These are phyloP conservation scores for Myripristis jacobus DNA, from an alignment of 2,797 vertebrate genomes.

Conservation along the genomic window DNA sequence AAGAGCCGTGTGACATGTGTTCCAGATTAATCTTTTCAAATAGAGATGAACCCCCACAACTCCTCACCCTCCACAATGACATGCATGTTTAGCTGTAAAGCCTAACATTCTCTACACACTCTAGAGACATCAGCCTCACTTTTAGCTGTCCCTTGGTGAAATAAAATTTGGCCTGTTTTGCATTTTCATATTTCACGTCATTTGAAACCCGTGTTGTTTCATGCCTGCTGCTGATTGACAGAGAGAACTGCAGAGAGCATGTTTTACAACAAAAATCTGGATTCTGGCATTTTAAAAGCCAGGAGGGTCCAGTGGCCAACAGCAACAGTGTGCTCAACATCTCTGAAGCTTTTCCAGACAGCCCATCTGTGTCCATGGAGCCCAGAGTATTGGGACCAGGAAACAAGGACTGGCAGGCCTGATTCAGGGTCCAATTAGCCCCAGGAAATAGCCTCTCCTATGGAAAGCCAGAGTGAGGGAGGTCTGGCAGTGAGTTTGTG, in stretches of 20 bases:
- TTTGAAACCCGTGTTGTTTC: constrained; percentile 44
- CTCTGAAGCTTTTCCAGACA: constrained; percentile 72
- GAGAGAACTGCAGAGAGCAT: constrained; percentile 41
- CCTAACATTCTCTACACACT: constrained; percentile 42
- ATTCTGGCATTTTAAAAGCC: constrained; percentile 61
- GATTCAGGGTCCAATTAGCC: constrained; percentile 65
- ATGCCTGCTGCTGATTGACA: constrained; percentile 63
- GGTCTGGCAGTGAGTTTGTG: constrained; percentile 48
- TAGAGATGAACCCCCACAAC: constrained; percentile 38
- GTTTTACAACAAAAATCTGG: constrained; percentile 76
- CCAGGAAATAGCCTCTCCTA: constrained; percentile 64
- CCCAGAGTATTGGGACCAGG: constrained; percentile 66
- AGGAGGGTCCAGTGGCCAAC: constrained; percentile 65
- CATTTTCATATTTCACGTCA: constrained; percentile 49
- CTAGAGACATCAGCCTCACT: constrained; percentile 48
- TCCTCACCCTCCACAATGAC: constrained; percentile 40
- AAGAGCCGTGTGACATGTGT: constrained; percentile 58
- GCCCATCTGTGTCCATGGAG: constrained; percentile 66
- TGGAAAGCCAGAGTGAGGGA: constrained; percentile 48
- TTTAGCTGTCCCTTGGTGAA: constrained; percentile 44
- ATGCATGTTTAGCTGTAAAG: constrained; percentile 52
- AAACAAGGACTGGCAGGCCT: constrained; percentile 75
- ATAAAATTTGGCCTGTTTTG: constrained; percentile 52
- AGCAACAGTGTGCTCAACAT: constrained; percentile 69
- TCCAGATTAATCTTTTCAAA: constrained; percentile 59